These are phyloP conservation scores for Glaucomys volans DNA, from an alignment of 2,113 vertebrate genomes.

Conservation along the genomic window DNA sequence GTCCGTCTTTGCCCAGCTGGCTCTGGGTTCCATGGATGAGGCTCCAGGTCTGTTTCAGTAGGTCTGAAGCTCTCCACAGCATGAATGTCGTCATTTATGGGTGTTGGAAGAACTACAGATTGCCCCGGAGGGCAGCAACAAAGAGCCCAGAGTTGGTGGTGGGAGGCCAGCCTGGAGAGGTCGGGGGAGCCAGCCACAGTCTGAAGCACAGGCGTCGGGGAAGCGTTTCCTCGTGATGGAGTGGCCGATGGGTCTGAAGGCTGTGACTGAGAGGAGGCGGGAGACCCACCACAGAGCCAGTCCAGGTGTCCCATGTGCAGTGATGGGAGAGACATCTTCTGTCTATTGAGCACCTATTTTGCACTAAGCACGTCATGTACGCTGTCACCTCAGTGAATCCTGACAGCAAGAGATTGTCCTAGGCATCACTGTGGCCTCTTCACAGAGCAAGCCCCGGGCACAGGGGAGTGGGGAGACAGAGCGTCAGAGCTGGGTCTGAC, in stretches of 20 bases:
- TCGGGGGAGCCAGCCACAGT: fast-evolving
- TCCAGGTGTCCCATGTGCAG: fast-evolving
- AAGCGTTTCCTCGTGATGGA: neutral
- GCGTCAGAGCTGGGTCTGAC: neutral
- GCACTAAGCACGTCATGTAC: neutral
- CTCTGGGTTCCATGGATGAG: neutral
- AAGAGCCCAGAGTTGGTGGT: neutral
- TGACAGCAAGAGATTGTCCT: too few relatives aligned
- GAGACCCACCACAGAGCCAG: neutral
- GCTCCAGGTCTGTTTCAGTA: neutral
- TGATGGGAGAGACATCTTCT: neutral
- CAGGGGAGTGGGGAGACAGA: neutral
- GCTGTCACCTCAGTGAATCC: neutral
- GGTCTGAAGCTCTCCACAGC: neutral
- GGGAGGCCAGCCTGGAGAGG: neutral
- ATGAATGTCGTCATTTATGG: neutral
- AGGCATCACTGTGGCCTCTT: neutral
- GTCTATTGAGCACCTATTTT: neutral
- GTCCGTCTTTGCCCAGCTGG: neutral
- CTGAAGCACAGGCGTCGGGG: neutral
- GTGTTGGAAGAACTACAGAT: neutral
- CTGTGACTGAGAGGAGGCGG: neutral
- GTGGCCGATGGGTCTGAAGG: too few relatives aligned
- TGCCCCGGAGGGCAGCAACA: neutral
- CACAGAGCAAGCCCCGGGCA: neutral